Evolutionary conservation across 2,888 invertebrate species (phyloP), one percentile per base, ranked within the genome.

Genomic region (Lepidocyrtinus sp.): DNA sequence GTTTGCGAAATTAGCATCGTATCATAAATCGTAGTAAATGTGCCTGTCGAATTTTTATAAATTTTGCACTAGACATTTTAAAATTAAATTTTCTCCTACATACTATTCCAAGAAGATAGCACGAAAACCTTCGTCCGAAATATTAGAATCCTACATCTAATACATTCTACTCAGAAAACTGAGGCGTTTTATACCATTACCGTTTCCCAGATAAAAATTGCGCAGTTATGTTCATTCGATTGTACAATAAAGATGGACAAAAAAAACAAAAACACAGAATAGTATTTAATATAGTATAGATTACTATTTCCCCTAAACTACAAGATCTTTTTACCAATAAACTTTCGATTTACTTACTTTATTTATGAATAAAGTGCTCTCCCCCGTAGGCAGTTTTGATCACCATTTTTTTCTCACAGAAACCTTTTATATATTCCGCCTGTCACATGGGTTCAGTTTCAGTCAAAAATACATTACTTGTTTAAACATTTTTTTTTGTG

Each of bases 341-440:
- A 50, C 50, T 50, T 50, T 50, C 50, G 50, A 50, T 50, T n/a
- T n/a, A 50, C 50, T 50, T 50, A 50, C 50, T 50, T 50, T 50
- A 50, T 50, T 50, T 7, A 50, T 65, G 25, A 64, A 73, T 70
- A 69, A 69, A 75, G 50, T 64, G 24, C 24, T 71, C 59, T 61
- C 65, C 63, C 65, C 72, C 73, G 79, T 79, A 79, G 79, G 79
- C 79, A 79, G 74, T 79, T 74, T 73, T 74, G 74, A 79, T 79
- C 79, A 79, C 79, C 69, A 69, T 62, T 78, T 50, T 74, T 78
- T 78, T 73, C n/a, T 79, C 79, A 79, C 79, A 79, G 79, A 79
- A 73, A 79, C 73, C 45, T 62, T 72, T n/a, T n/a, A n/a, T n/a
- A 69, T 74, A 63, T 70, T 68, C 79, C 79, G 79, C 74, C 79